Conservation (phyloP, 2,113 vertebrate species). For the Periophthalmodon schlosseri region DNA sequence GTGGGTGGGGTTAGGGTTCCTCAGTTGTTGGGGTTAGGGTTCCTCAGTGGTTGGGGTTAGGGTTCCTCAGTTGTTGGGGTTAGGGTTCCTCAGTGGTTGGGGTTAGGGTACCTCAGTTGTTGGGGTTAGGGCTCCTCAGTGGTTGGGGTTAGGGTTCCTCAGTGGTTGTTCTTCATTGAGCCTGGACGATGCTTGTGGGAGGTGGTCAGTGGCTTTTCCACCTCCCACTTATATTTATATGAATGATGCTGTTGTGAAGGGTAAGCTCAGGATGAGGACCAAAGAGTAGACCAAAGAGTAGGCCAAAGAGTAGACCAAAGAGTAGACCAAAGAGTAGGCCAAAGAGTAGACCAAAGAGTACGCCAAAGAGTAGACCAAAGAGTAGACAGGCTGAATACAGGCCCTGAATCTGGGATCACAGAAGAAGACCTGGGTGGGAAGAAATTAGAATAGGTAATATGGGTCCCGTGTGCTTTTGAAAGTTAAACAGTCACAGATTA, state of each 20-base stretch:
- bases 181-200: no score
- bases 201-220: no score
- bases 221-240: constrained; percentile 12
- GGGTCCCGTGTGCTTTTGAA: neutral
- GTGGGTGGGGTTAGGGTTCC: no score
- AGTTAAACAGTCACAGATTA: no score
- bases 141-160: no score
- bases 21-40: neutral
- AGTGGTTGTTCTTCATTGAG: no score
- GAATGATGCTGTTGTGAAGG: constrained; percentile 62
- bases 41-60: no score
- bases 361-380: no score
- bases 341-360: neutral
- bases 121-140: no score
- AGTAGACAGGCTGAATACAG: neutral
- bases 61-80: no score
- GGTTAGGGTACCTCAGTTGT: no score
- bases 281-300: neutral
- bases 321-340: no score
- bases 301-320: neutral
- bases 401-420: neutral
- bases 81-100: neutral
- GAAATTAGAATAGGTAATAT: neutral
- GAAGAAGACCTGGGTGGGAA: neutral
- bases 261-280: neutral